phyloP scores from a whole-genome alignment of 2,888 invertebrate species.

The Blastobasis adustella region DNA sequence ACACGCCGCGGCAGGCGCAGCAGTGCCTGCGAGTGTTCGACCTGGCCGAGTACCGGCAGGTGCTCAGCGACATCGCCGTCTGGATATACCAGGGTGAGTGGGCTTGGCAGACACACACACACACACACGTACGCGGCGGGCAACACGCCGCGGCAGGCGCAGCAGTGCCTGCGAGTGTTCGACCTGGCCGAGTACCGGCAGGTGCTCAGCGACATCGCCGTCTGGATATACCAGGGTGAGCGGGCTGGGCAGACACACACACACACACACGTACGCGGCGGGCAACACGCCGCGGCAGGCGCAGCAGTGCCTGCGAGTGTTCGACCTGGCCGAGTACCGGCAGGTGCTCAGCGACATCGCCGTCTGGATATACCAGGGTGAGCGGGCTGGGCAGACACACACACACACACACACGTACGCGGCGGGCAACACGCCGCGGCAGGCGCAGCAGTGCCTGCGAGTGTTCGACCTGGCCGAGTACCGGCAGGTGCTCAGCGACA shows the following conservation, averaged over 20 bases:
- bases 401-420: conserved; percentile 81
- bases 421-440: conserved; percentile 87
- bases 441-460: conserved; percentile 93
- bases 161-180: conserved; percentile 93
- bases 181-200: conserved; percentile 94
- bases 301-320: conserved; percentile 93
- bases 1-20: conserved; percentile 93
- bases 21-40: conserved; percentile 95
- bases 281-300: conserved; percentile 93
- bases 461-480: conserved; percentile 97
- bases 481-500: conserved; percentile 86
- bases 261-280: conserved; percentile 81
- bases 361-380: conserved; percentile 87
- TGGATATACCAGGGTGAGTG: conserved; percentile 84
- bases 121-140: conserved; percentile 84
- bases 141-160: conserved; percentile 93
- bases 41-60: conserved; percentile 91
- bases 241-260: neutral
- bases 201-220: conserved; percentile 86
- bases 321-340: conserved; percentile 94
- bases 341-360: conserved; percentile 88
- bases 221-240: conserved; percentile 86
- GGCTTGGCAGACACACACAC: too few relatives aligned
- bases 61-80: conserved; percentile 86
- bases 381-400: neutral